Evolutionary conservation across 1,140 invertebrate species (phyloP), one percentile per base, ranked within the genome.

Genomic region (Anastatus disparis): DNA sequence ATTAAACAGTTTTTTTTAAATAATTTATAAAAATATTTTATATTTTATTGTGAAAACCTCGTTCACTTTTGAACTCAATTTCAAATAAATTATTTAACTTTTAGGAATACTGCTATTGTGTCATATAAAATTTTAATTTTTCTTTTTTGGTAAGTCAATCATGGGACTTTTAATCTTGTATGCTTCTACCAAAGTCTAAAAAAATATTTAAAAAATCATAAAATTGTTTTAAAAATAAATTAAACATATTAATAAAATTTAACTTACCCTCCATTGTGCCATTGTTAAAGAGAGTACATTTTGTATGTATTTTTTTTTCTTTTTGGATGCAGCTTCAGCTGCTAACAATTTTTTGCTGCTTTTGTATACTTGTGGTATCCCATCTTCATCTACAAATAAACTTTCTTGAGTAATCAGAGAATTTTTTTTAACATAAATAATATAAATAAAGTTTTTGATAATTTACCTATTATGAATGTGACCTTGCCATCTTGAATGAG

Each of bases 401-500:
- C 42, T 63, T 48, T 44, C 4, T 35, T 35, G 10, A 17, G 38
- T 58, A 58, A 35, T 15, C 9, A 48, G 29, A 26, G 42, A 61
- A 22, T 17, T 44, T 17, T 27, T 56, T 29, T 53, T n/a, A n/a
- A n/a, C n/a, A n/a, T n/a, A n/a, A n/a, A 12, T 15, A 44, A 27
- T 20, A 65, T 24, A 61, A 61, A 58, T 26, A 38, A 24, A 35
- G 40, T 53, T 27, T 27, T 0, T 15, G 12, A 40, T 42, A 63
- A n/a, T 35, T 65, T 79, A 90, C 89, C 85, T 73, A 87, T 80
- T 26, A 76, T 74, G 6, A 89, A 82, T 76, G 84, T 76, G 38
- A 91, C 81, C 67, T 82, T 74, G 3, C 88, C 88, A 79, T 91
- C 89, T 53, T 87, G 86, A 2, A 91, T 82, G 2, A 93, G 83